Evolutionary conservation across 2,888 invertebrate species (phyloP).

Genomic region (Caenorhabditis japonica): DNA sequence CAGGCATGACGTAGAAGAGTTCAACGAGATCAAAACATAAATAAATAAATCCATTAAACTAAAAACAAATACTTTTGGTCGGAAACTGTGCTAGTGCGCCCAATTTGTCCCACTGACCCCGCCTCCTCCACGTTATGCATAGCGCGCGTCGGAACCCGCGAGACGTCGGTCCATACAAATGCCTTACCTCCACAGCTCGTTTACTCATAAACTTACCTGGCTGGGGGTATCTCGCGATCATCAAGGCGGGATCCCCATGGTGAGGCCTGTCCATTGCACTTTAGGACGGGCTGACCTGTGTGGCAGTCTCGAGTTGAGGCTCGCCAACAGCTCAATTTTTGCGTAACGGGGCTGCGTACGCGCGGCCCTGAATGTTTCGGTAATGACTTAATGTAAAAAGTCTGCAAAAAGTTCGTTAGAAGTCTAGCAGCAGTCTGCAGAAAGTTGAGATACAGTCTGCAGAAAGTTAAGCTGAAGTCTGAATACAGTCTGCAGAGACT

Average conservation of each 20-base stretch:
- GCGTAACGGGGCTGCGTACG: constrained; percentile 77
- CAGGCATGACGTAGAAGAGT: too few species aligned
- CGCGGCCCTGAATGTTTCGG: constrained; percentile 72
- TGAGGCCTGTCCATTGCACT: constrained; percentile 85
- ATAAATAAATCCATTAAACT: too few species aligned
- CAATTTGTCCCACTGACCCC: too few species aligned
- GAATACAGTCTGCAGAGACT: too few species aligned
- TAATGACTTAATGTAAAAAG: too few species aligned
- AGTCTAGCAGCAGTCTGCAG: too few species aligned
- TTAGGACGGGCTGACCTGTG: constrained; percentile 84
- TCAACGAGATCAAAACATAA: too few species aligned
- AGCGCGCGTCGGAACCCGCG: neutral
- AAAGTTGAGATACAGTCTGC: too few species aligned
- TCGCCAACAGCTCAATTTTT: constrained; percentile 77
- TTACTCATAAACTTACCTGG: constrained; percentile 82
- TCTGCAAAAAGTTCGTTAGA: too few species aligned
- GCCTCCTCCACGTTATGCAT: neutral
- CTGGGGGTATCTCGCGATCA: constrained; percentile 85
- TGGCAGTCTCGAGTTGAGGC: constrained; percentile 83
- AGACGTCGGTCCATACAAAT: neutral
- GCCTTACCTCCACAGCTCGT: neutral
- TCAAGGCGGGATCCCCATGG: constrained; percentile 79
- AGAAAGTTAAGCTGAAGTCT: too few species aligned
- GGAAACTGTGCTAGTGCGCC: too few species aligned
- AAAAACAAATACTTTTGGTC: too few species aligned